A percentile compares a stretch with the other conserved stretches of the same genome.
These are phyloP conservation scores for Drosophila albomicans DNA, from an alignment of 1,140 invertebrate genomes.

Conservation along the genomic window DNA sequence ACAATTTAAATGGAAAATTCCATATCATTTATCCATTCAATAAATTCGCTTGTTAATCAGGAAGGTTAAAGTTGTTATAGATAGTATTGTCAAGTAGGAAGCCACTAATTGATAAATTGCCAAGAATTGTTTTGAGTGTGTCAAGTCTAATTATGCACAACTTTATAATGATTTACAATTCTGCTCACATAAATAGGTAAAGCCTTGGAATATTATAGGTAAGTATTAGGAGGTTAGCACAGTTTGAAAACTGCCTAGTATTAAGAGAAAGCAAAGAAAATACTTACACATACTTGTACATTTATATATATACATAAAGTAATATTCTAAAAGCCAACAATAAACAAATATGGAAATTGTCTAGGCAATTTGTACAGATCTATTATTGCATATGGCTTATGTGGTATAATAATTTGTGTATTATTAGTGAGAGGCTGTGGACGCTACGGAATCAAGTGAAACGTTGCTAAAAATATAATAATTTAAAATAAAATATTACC, in stretches of 20 bases:
- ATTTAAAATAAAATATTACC: slow-evolving; percentile 39
- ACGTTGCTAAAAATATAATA: slow-evolving; percentile 71
- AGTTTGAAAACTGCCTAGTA: slow-evolving; percentile 7
- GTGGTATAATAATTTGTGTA: slow-evolving; percentile 17
- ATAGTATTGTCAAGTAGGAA: too few species aligned
- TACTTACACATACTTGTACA: slow-evolving; percentile 35
- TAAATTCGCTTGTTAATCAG: too few species aligned
- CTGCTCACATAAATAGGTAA: not conserved
- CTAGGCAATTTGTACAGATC: slow-evolving; percentile 19
- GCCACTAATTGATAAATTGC: too few species aligned
- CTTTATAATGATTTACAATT: not conserved
- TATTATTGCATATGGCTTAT: slow-evolving; percentile 15
- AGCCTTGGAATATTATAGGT: not conserved
- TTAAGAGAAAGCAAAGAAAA: slow-evolving; percentile 24
- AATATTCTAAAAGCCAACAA: slow-evolving; percentile 40
- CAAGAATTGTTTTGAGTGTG: too few species aligned
- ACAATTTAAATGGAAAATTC: too few species aligned
- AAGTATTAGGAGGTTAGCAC: slow-evolving; percentile 15
- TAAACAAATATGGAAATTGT: slow-evolving; percentile 20
- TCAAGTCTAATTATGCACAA: too few species aligned
- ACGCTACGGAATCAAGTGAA: slow-evolving; percentile 63
- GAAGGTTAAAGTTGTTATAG: too few species aligned
- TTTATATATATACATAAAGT: slow-evolving; percentile 30
- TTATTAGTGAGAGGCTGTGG: slow-evolving; percentile 42
- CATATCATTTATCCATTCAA: too few species aligned